phyloP scores from a whole-genome alignment of 2,888 invertebrate species.

The Drosophila neotestacea region DNA sequence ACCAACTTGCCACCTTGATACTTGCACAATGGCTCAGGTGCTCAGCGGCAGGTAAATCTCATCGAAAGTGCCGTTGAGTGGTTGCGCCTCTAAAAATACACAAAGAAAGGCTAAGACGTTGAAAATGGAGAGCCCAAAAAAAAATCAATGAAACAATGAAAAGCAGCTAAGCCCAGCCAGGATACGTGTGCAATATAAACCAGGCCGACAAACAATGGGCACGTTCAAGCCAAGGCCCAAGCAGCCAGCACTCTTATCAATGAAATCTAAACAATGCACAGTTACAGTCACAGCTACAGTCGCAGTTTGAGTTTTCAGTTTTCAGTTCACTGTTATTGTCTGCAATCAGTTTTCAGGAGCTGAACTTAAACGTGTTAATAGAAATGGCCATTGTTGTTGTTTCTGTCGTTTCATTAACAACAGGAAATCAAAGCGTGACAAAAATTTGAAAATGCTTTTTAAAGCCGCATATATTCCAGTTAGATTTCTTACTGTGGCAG shows the following conservation, averaged over 20 bases:
- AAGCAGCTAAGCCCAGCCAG: conserved; percentile 41
- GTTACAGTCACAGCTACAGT: conserved; percentile 6
- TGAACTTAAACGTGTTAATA: conserved; percentile 67
- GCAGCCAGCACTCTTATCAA: conserved; percentile 39
- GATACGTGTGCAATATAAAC: conserved; percentile 56
- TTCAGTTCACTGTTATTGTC: neutral
- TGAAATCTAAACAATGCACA: conserved; percentile 20
- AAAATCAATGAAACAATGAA: conserved; percentile 58
- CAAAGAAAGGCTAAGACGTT: neutral
- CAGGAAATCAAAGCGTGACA: conserved; percentile 77
- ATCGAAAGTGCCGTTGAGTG: conserved; percentile 31
- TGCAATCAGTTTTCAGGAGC: conserved; percentile 29
- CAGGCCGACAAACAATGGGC: conserved; percentile 59
- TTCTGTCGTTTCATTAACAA: conserved; percentile 38
- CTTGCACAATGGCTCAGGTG: neutral
- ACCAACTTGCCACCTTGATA: conserved; percentile 28
- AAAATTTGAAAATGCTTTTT: conserved; percentile 59
- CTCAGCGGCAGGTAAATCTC: conserved; percentile 39
- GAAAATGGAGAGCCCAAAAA: conserved; percentile 20
- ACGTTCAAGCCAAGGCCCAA: conserved; percentile 45
- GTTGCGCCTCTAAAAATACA: conserved; percentile 13
- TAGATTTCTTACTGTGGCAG: neutral
- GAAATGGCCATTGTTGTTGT: conserved; percentile 58
- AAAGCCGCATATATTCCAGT: conserved; percentile 13
- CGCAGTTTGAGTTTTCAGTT: neutral